Base-by-base conservation (phyloP, 2,113 vertebrate species). In the Chaetodon auriga region DNA sequence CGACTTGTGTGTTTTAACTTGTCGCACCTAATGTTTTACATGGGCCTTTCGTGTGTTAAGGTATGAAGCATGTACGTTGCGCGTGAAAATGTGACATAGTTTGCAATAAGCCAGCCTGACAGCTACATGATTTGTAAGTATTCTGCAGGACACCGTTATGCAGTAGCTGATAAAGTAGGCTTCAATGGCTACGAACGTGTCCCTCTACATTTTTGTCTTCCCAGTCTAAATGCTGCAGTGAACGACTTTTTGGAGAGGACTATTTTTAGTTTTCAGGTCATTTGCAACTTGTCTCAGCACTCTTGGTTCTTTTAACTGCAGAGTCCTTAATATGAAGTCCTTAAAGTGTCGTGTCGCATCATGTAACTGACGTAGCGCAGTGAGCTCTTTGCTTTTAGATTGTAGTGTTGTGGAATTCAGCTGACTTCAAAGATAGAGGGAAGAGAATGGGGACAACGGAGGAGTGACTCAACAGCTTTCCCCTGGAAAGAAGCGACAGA, bases 181-280 rank as follows among this genome's bases (percentile, higher is more conserved):
- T 73, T 58, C 49, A 55, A 1, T n/a, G 21, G 54, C 60, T 49
- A 48, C 9, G 36, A 73, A 45, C 30, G 19, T 45, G 38, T 70
- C 66, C 58, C 19, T 55, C 23, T n/a, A 18, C 71, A 49, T 61
- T 68, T 63, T 78, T 70, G 55, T 83, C 75, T 72, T 25, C 19
- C 41, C 55, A 3, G 62, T 68, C 77, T 43, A 82, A 91, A 87
- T 30, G 82, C 87, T 57, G 85, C 85, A 81, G 77, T 35, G 75
- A 78, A 64, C 23, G 30, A 70, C n/a, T 83, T 86, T 88, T 86
- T 88, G 4, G 41, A 58, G 48, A 3, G 48, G 53, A 87, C 71
- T 92, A 89, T 93, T 92, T 91, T 80, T 86, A 89, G 87, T 89
- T 93, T 89, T 85, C 82, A 89, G 91, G 91, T 90, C 85, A 90